Evolutionary conservation across 2,797 vertebrate genomes (phyloP), one percentile per base, ranked within the genome.

Genomic region (Acipenser transmontanus): DNA sequence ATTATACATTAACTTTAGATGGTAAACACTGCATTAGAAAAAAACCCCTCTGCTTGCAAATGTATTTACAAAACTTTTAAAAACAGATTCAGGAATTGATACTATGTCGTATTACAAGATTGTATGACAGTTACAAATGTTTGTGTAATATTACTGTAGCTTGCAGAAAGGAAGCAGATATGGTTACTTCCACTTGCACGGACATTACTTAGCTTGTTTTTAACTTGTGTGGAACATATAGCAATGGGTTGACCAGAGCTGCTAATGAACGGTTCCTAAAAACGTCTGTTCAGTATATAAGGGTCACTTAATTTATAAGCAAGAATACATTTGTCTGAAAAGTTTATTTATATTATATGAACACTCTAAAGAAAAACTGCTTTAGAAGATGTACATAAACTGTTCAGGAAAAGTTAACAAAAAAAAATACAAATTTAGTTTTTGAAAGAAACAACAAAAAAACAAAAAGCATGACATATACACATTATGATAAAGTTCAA

Each of bases 401-500:
- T 34, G 34, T 34, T 34, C 34, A 34, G 34, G 34, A 34, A 34
- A 34, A 1, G 34, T 34, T 34, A 34, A 34, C 34, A 34, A 34
- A 34, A 34, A 34, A 34, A 34, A 34, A 4, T 34, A 34, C 34
- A 34, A 34, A 34, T 4, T 34, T 34, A 34, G 3, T 34, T 34
- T 34, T 34, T 34, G 4, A 34, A 4, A 34, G 77, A 81, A 17
- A 17, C 17, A 17, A 17, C 17, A 17, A 17, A 17, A 84, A 83
- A 81, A 72, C 2, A 4, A 34, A 71, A 82, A 86, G 77, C 82
- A 83, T 78, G 85, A 93, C 86, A 86, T 85, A 83, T 83, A 88
- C 83, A 90, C 87, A 76, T 63, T 81, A 87, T 88, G 88, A 91
- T 92, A 88, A 92, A 92, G 34, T 34, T 34, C 34, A 85, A 91